Conservation (phyloP, 2,888 invertebrate species). For the Xanthorhoe spadicearia region DNA sequence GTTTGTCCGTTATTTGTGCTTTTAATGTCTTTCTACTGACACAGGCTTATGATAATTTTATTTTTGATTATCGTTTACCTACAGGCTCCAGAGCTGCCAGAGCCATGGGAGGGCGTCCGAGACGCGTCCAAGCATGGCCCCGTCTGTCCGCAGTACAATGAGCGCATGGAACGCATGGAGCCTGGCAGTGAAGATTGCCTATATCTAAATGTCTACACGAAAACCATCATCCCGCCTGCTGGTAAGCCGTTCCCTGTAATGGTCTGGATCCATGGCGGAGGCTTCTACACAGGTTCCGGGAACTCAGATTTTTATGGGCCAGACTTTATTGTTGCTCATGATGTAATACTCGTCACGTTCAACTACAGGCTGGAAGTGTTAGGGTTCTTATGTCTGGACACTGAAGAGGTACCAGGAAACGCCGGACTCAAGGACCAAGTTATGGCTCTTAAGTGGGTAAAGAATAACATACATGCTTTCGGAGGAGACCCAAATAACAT, state of each 20-base stretch:
- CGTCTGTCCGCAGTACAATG: constrained; percentile 78
- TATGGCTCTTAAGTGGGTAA: constrained; percentile 79
- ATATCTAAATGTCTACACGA: constrained; percentile 88
- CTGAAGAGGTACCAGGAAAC: constrained; percentile 77
- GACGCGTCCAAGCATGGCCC: constrained; percentile 73
- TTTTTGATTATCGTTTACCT: background rate
- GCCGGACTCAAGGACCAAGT: constrained; percentile 81
- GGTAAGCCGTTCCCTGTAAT: constrained; percentile 66
- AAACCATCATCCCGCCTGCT: constrained; percentile 49
- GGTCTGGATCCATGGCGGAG: constrained; percentile 82
- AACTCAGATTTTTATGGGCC: constrained; percentile 79
- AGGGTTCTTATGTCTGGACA: constrained; percentile 77
- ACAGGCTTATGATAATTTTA: background rate
- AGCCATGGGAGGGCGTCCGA: constrained; percentile 69
- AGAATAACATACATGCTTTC: constrained; percentile 71
- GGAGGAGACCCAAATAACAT: constrained; percentile 74
- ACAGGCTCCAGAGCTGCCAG: constrained; percentile 75
- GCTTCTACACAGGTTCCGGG: constrained; percentile 80
- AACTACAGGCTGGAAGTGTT: constrained; percentile 80
- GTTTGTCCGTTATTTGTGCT: constrained; percentile 5
- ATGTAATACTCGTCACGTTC: constrained; percentile 75
- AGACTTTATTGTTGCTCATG: constrained; percentile 74
- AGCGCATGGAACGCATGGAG: constrained; percentile 76
- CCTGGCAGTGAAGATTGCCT: constrained; percentile 87
- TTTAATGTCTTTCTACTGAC: background rate